phyloP scores from a whole-genome alignment of 2,113 vertebrate genomes.

The Camelus dromedarius region DNA sequence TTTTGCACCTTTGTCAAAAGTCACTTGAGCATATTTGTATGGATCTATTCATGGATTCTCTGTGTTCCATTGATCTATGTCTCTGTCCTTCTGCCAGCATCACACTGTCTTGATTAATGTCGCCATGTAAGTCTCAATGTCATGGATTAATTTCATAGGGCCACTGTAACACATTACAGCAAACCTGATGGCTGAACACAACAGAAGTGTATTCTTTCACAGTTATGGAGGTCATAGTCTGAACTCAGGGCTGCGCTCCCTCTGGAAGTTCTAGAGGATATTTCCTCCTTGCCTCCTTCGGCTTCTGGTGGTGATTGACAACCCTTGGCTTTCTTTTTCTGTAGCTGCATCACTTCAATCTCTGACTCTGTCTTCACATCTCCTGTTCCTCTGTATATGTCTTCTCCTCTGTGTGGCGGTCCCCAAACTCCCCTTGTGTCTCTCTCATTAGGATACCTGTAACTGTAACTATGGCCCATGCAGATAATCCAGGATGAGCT shows the following conservation, averaged over 20 bases:
- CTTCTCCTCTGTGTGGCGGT: background rate
- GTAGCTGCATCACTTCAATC: background rate
- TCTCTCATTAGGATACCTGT: background rate
- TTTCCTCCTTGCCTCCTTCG: background rate
- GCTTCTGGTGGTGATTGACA: background rate
- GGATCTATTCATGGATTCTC: background rate
- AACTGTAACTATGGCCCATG: background rate
- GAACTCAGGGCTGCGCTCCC: background rate
- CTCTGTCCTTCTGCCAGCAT: background rate
- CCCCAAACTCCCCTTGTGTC: background rate
- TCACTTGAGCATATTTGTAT: background rate
- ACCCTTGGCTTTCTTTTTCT: background rate
- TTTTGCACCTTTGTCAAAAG: conserved; percentile 10
- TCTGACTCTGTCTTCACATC: background rate
- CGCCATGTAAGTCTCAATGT: background rate
- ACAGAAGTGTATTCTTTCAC: background rate
- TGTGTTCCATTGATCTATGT: background rate
- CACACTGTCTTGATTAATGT: background rate
- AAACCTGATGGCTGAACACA: background rate
- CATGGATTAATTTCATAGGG: background rate
- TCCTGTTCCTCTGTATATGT: background rate
- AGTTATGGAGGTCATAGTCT: background rate
- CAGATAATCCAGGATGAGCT: background rate
- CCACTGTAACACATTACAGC: background rate
- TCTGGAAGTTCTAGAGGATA: background rate